A percentile compares a stretch with the other conserved stretches of the same genome.
These are phyloP conservation scores for Myiopsitta monachus DNA, from an alignment of 2,113 vertebrate genomes.

Conservation along the genomic window DNA sequence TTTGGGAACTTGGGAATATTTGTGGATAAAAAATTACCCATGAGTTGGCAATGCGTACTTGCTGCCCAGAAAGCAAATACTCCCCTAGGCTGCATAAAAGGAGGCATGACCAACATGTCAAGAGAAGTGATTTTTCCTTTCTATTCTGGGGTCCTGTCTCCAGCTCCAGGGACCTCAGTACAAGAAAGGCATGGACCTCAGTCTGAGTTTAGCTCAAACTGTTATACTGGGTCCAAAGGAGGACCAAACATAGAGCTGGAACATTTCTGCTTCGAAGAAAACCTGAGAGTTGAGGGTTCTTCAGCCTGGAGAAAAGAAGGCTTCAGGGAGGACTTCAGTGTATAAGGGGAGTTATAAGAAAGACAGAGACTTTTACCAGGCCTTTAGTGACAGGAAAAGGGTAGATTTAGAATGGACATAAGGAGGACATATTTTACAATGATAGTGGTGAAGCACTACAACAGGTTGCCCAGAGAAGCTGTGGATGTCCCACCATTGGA, in stretches of 20 bases:
- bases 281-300: neutral
- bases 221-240: neutral
- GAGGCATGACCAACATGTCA: accelerated
- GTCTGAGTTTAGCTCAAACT: neutral
- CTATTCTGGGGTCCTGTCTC: neutral
- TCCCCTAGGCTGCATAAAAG: neutral
- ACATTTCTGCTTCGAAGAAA: neutral
- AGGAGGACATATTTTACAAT: neutral
- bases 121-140: neutral
- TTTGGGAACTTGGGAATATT: neutral
- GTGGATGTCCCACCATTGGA: too few species aligned
- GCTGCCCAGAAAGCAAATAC: neutral
- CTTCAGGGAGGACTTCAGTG: neutral
- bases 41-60: neutral
- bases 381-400: neutral
- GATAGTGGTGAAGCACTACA: neutral
- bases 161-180: neutral
- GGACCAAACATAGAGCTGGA: neutral
- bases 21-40: neutral
- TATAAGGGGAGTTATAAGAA: neutral
- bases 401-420: neutral
- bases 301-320: neutral
- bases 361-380: neutral
- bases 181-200: neutral
- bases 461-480: too few species aligned